Evolutionary conservation across 2,797 vertebrate species (phyloP).

Genomic region (Enteromius afrohamiltoni): DNA sequence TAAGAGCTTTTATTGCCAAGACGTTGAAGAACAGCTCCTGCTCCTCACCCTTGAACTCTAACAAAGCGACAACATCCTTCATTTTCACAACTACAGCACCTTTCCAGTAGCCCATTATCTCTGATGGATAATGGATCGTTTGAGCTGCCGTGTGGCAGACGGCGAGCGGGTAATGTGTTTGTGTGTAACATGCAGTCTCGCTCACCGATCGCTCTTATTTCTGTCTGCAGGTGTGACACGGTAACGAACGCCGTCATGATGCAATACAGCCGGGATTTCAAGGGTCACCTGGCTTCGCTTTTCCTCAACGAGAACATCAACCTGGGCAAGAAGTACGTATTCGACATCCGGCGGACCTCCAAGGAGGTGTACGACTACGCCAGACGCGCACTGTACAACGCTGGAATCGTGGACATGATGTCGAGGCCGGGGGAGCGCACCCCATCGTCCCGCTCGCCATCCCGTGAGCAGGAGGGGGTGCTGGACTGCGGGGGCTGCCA

Average conservation of each 20-base stretch:
- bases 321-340: constrained; percentile 97
- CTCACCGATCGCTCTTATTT: not conserved
- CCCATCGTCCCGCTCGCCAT: constrained; percentile 77
- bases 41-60: not conserved
- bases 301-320: constrained; percentile 98
- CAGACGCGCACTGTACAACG: constrained; percentile 91
- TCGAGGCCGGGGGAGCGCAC: constrained; percentile 76
- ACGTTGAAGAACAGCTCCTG: not conserved
- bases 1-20: constrained; percentile 3
- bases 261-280: constrained; percentile 98
- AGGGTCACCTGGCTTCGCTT: constrained; percentile 94
- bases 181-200: not conserved
- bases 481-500: constrained; percentile 88
- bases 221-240: constrained; percentile 87
- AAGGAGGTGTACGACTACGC: constrained; percentile 98
- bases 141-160: not conserved
- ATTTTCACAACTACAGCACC: constrained; percentile 12
- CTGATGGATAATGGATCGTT: constrained; percentile 8
- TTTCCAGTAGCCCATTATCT: constrained; percentile 14
- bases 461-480: constrained; percentile 66
- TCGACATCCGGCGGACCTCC: constrained; percentile 95
- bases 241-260: constrained; percentile 98
- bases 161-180: not conserved
- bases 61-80: not conserved
- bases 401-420: constrained; percentile 88